These are phyloP conservation scores for Lacerta bilineata DNA, from an alignment of 2,797 vertebrate species.

Conservation along the genomic window DNA sequence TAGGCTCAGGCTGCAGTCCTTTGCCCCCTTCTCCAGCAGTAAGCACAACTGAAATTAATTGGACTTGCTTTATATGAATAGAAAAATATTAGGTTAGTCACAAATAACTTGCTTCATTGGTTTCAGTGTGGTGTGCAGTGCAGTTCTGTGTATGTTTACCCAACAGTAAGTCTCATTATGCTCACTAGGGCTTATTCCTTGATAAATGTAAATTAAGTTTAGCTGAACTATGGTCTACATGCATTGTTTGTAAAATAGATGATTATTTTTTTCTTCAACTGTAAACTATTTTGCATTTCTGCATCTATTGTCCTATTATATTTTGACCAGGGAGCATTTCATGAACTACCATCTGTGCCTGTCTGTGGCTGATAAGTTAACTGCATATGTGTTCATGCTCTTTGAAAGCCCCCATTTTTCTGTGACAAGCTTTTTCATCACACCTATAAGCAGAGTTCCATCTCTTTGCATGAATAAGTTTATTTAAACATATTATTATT, in stretches of 20 bases:
- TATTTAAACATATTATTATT: fast-evolving
- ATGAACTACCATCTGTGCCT: slow-evolving; percentile 8
- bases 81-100: not conserved
- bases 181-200: too few relatives aligned
- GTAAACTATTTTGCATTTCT: not conserved
- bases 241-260: not conserved
- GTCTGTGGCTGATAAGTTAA: not conserved
- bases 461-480: not conserved
- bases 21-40: too few relatives aligned
- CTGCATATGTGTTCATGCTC: not conserved
- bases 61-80: too few relatives aligned
- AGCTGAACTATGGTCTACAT: not conserved
- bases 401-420: not conserved
- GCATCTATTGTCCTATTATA: fast-evolving
- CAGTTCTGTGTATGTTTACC: too few relatives aligned
- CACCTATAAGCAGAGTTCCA: not conserved
- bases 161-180: too few relatives aligned
- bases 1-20: not conserved
- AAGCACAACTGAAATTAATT: too few relatives aligned
- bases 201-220: slow-evolving; percentile 2
- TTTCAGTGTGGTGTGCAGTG: not conserved
- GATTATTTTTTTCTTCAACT: not conserved
- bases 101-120: not conserved
- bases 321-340: slow-evolving; percentile 4
- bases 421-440: not conserved